Conservation (phyloP, 2,797 vertebrate species). For the Rhinichthys osculus region DNA sequence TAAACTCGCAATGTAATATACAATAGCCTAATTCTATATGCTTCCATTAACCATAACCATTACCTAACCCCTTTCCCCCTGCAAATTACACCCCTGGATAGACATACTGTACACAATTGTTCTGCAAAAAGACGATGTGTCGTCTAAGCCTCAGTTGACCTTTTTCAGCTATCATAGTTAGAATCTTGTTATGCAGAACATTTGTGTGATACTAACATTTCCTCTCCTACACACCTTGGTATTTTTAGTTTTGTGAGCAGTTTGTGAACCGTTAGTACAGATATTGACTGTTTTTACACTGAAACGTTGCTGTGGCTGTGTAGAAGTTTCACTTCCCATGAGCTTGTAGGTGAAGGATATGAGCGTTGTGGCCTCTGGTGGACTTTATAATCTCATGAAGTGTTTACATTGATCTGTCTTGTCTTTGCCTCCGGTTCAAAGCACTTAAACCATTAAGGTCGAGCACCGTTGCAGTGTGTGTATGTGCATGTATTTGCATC, state of each 20-base stretch:
- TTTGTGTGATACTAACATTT: background rate
- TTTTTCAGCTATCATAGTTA: background rate
- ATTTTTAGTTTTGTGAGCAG: background rate
- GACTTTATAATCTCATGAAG: conserved; percentile 29
- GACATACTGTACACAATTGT: background rate
- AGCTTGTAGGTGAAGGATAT: background rate
- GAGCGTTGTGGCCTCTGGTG: background rate
- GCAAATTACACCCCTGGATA: background rate
- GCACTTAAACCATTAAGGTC: conserved; percentile 26
- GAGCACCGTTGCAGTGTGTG: background rate
- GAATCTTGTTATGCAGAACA: background rate
- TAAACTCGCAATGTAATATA: no score
- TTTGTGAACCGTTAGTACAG: background rate
- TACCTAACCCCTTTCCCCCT: no score
- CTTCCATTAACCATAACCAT: no score
- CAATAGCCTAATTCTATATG: no score
- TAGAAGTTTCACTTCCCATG: background rate
- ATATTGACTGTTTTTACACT: background rate
- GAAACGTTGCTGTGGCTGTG: background rate
- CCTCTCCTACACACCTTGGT: background rate
- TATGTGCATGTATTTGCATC: background rate
- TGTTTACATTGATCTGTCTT: conserved; percentile 26
- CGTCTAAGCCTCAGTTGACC: background rate
- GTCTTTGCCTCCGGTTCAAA: conserved; percentile 13
- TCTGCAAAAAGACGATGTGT: background rate